Evolutionary conservation across 2,113 vertebrate genomes (phyloP), one percentile per base, ranked within the genome.

Genomic region (Nycticorax nycticorax): DNA sequence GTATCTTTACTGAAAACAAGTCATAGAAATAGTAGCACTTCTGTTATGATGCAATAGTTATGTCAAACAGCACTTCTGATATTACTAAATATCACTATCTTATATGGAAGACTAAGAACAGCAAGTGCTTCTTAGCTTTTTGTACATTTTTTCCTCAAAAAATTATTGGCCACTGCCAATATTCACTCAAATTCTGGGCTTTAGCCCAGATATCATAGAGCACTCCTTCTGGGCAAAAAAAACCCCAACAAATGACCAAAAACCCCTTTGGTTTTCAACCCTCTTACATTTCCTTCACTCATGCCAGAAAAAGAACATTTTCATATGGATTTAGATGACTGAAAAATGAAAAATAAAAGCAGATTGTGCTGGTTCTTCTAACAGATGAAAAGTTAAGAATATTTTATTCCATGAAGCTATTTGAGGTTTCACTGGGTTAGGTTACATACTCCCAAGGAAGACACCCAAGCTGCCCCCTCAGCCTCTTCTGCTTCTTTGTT

Each of bases 221-320:
- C 16, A 35, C 4, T 50, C 26, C 20, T 48, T 45, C 22, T 0
- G 12, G 8, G 1, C 13, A 2, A 20, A 68, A 72, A 69, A 23
- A 41, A 21, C 26, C 2, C 4, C 32, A 39, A 24, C 1, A 1
- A 64, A 27, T 0, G 0, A 37, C 11, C 45, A 89, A 57, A 48
- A 72, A 16, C 0, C 4, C 11, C 16, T 53, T 21, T 56, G 8
- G 11, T 83, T 95, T 95, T 35, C 33, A 74, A 9, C 14, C 7
- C 55, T 55, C 45, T 45, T 32, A 0, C 19, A 18, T 2, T 5
- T 48, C 15, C 35, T 35, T 69, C 18, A 68, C 56, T 72, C 45
- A 68, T 18, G 8, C 9, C 14, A 21, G 69, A 78, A 37, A 52
- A 68, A 17, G 5, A 95, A 55, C 1, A 47, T 39, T 50, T 69